Evolutionary conservation across 1,140 invertebrate species (phyloP), one percentile per base, ranked within the genome.

Genomic region (Teleogryllus occipitalis): DNA sequence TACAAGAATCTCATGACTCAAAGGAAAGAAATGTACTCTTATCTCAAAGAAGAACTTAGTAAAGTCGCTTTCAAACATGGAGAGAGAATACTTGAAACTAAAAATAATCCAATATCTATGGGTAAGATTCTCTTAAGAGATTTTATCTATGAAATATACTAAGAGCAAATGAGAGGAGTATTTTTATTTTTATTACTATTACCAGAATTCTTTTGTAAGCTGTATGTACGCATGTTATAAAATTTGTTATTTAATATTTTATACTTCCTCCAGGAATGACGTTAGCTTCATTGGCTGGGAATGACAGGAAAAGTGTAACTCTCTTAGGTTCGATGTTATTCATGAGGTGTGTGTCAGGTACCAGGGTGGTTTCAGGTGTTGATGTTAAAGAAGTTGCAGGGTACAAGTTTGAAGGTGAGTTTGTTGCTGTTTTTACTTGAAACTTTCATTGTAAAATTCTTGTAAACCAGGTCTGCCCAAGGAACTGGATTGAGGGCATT

Each of bases 61-160:
- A 85, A 89, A 81, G 85, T 94, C 74, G 92, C 93, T 15, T 80
- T 85, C 18, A 87, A 88, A 80, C 89, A 91, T 84, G 89, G 89
- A 0, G 92, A 95, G 85, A 87, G 88, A 82, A 83, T 96, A 8
- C 84, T 95, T 1, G 85, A 91, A 18, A 92, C 90, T 22, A 89
- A 89, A 82, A 88, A 89, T 72, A 96, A 96, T 86, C 89, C 90
- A 7, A 94, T 96, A 82, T 96, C 94, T 0, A 87, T 95, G 82
- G 94, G 93, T 86, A 88, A 39, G 27, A 39, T 39, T 39, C 27
- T 39, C 27, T 39, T n/a, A 39, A 39, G 27, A 39, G 27, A 39
- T 39, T 39, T 39, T 39, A 39, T 39, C 27, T 39, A 5, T 39
- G 27, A 39, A 39, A 39, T 39, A 39, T 39, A 1, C 27, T 39